Percentiles rank a stretch among this genome's conserved stretches.
Evolutionary conservation across 2,797 vertebrate species (phyloP).

Genomic region (Megalops cyprinoides): DNA sequence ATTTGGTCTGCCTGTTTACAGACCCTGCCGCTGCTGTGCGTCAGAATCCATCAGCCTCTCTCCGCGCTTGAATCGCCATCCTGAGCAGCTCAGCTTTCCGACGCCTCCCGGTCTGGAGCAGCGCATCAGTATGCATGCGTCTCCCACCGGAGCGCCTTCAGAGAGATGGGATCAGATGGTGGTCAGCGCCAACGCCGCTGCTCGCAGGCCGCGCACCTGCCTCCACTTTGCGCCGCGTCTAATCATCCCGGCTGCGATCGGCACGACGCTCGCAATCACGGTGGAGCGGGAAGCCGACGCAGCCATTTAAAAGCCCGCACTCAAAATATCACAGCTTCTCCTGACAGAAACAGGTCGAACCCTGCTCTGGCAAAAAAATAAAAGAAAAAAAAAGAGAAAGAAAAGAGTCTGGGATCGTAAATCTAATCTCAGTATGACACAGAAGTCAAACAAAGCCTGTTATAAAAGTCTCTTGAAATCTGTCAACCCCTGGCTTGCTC

Average conservation of each 20-base stretch:
- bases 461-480: conserved; percentile 35
- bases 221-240: not conserved
- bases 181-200: not conserved
- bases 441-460: conserved; percentile 47
- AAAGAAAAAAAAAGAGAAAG: conserved; percentile 16
- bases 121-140: not conserved
- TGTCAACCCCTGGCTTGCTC: conserved; percentile 28
- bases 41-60: not conserved
- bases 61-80: not conserved
- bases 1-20: not conserved
- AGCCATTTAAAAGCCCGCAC: conserved; percentile 11
- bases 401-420: conserved; percentile 16
- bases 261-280: not conserved
- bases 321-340: conserved; percentile 28
- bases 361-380: conserved; percentile 5
- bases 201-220: not conserved
- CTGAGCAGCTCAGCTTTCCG: not conserved
- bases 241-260: no score
- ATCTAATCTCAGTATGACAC: conserved; percentile 43
- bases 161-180: not conserved
- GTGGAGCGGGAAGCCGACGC: not conserved
- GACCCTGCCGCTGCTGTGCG: not conserved
- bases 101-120: not conserved
- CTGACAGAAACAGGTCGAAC: conserved; percentile 41
- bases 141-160: not conserved